Percentiles rank a stretch among this genome's conserved stretches.
Conservation (phyloP, 2,888 invertebrate genomes). For the Diploptera punctata region DNA sequence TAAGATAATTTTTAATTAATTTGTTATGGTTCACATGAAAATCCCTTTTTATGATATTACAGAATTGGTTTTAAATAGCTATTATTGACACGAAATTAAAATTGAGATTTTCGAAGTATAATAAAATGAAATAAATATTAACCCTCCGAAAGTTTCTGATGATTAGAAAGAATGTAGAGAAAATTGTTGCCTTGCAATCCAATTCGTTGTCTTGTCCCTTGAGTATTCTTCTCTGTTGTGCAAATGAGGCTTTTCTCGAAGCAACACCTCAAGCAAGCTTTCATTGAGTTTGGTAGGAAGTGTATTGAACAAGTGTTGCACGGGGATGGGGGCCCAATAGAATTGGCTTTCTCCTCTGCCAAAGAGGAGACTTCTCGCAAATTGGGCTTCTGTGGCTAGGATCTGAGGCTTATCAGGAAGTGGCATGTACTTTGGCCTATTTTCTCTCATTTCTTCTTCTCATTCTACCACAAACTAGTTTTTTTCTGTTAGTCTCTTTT, state of each 20-base stretch:
- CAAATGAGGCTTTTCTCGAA: conserved; percentile 32
- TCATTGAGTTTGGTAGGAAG: conserved; percentile 2
- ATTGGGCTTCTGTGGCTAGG: conserved; percentile 30
- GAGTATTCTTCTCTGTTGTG: conserved; percentile 31
- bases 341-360: not conserved
- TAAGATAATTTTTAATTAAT: too few relatives aligned
- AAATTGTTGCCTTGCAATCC: too few relatives aligned
- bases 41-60: too few relatives aligned
- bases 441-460: not conserved
- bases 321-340: not conserved
- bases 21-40: too few relatives aligned
- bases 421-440: conserved; percentile 2
- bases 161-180: too few relatives aligned
- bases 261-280: conserved; percentile 24
- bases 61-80: too few relatives aligned
- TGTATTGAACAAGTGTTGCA: too few relatives aligned
- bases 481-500: not conserved
- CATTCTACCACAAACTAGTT: not conserved
- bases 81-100: too few relatives aligned
- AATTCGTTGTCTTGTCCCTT: too few relatives aligned
- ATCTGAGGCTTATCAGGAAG: conserved; percentile 31
- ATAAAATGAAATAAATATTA: too few relatives aligned
- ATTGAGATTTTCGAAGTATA: too few relatives aligned
- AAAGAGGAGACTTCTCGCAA: conserved; percentile 21
- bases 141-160: too few relatives aligned